phyloP scores from a whole-genome alignment of 2,888 invertebrate species.

The Chaitophorus viminalis region DNA sequence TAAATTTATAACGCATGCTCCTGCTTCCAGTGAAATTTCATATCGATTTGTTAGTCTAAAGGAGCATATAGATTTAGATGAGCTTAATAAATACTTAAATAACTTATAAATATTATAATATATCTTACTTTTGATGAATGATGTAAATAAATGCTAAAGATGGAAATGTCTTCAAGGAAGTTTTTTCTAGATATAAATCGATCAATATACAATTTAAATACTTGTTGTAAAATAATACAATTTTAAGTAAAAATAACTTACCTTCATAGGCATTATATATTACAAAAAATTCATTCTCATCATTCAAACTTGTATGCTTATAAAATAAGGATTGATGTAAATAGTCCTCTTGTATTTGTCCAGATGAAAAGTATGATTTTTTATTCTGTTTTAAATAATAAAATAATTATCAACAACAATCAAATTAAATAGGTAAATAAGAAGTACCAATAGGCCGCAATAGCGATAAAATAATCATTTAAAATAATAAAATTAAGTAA shows the following conservation, averaged over 20 bases:
- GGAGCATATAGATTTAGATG: too few relatives aligned
- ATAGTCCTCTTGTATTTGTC: neutral
- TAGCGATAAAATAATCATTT: too few relatives aligned
- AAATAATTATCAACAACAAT: too few relatives aligned
- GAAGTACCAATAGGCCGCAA: too few relatives aligned
- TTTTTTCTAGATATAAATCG: neutral
- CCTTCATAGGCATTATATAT: neutral
- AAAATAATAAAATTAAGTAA: neutral
- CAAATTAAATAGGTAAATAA: too few relatives aligned
- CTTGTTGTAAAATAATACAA: neutral
- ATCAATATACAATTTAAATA: neutral
- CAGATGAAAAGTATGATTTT: slow-evolving; percentile 14
- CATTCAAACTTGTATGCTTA: neutral
- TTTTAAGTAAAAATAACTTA: neutral
- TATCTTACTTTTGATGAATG: neutral
- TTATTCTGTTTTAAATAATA: neutral
- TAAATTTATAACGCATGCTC: neutral
- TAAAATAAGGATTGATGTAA: neutral
- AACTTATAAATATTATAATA: neutral
- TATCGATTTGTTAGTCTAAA: too few relatives aligned
- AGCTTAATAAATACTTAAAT: too few relatives aligned
- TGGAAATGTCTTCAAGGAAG: neutral
- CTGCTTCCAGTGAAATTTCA: neutral
- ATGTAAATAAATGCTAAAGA: neutral
- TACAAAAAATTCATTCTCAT: neutral